Base-by-base conservation (phyloP, 1,140 invertebrate genomes). In the Druon quercuslanigerum region DNA sequence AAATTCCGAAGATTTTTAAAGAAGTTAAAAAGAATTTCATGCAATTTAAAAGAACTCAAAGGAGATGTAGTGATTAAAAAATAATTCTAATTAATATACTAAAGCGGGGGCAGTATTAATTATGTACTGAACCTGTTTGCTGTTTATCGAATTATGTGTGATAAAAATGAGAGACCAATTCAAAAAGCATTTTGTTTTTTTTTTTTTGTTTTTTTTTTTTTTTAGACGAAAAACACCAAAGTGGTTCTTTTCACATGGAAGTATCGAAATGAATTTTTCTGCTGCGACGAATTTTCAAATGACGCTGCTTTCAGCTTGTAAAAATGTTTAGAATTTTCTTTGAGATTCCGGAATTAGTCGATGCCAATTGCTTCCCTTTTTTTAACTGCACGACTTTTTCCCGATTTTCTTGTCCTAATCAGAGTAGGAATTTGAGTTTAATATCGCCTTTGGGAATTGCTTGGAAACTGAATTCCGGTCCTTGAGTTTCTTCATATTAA, bases 221-320 rank as follows among this genome's bases (percentile, higher is more conserved):
- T 57, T 57, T 20, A 3, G 25, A 33, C 25, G 25, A 33, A 2
- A 33, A 33, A 33, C 25, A 4, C 4, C 25, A 33, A 33, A 33
- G 25, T 33, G 25, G 5, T 33, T 33, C 25, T 17, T 14, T 57
- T 46, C 9, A 46, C 1, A 46, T 46, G 6, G 9, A 46, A 0
- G 9, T 46, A 46, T 46, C 8, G 9, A 17, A 17, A 14, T 51
- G 6, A 51, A 51, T 72, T 11, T 71, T 50, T 17, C 50, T 72
- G 9, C 19, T 50, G 20, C 46, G 71, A 72, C n/a, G 50, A 50
- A 52, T 72, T 72, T 51, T 72, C 71, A 72, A 72, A 51, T 33
- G 60, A 66, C 60, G 13, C 57, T 20, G 9, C 12, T 14, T 14
- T 13, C 14, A 25, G 14, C 19, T 60, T 60, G 57, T 40, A 40